Base-by-base conservation (phyloP, 1,140 invertebrate species). In the Linepithema humile region DNA sequence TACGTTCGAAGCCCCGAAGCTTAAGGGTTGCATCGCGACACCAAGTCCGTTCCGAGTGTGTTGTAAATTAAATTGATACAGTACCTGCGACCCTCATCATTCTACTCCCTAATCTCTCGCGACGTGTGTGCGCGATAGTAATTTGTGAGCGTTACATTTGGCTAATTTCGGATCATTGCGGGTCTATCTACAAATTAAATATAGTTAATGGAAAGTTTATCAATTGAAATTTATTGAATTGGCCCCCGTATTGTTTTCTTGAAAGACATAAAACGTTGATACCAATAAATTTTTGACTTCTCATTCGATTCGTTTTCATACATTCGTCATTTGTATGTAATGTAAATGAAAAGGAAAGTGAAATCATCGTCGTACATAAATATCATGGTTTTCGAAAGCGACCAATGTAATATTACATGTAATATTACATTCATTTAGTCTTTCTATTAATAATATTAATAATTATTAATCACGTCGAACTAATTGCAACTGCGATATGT, bases 61-160 rank as follows among this genome's bases (percentile, higher is more conserved):
- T 64, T 80, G 75, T 80, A 80, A 80, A 80, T 80, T 80, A 80
- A 80, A 80, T 80, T 80, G 75, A 80, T 70, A 80, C 50, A 43
- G 29, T 50, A 60, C 32, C 43, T n/a, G 35, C 35, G 65, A 80
- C 75, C 75, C 64, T 80, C 48, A 12, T 82, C 78, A 74, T 23
- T 29, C 29, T 59, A 38, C 26, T 82, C 77, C 64, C 70, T 73
- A 82, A 82, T 73, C 53, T 82, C 50, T 72, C 55, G n/a, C 29
- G 55, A 82, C 43, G 20, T 53, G 40, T 5, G 35, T 55, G n/a
- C 69, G 43, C 32, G 29, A 17, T 59, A 26, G 26, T 57, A 73
- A 82, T 69, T 69, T 57, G 77, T 35, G 23, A 10, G 43, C 48
- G 10, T 67, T 80, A 80, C 20, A 70, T 70, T 69, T 55, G 12